A percentile compares a stretch with the other conserved stretches of the same genome.
Evolutionary conservation across 2,888 invertebrate genomes (phyloP).

Genomic region (Elmis aenea): DNA sequence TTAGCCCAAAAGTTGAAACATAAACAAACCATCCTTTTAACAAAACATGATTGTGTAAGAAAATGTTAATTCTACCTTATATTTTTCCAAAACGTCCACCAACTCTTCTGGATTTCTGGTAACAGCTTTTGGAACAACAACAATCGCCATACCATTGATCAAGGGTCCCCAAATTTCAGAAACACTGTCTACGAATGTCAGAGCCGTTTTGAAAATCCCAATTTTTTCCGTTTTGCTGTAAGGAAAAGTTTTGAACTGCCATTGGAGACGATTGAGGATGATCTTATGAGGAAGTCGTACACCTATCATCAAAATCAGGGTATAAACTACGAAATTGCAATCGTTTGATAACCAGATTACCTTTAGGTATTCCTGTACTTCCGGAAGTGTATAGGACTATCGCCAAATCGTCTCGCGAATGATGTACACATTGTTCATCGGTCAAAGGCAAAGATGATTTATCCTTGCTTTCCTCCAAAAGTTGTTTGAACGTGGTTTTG

Average conservation of each 20-base stretch:
- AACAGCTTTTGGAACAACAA: constrained; percentile 67
- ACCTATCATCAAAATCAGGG: constrained; percentile 48
- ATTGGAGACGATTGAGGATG: constrained; percentile 75
- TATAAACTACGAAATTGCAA: neutral
- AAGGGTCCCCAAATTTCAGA: constrained; percentile 85
- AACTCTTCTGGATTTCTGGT: constrained; percentile 77
- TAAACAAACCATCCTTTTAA: too few species aligned
- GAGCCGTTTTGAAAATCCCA: constrained; percentile 84
- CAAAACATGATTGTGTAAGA: too few species aligned
- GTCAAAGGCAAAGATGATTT: constrained; percentile 44
- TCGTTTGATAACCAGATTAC: too few species aligned
- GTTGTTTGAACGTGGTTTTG: constrained; percentile 48
- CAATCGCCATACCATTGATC: constrained; percentile 63
- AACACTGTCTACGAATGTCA: constrained; percentile 88
- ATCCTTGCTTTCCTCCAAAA: constrained; percentile 47
- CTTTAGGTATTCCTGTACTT: constrained; percentile 86
- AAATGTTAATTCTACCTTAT: constrained; percentile 65
- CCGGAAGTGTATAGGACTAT: constrained; percentile 83
- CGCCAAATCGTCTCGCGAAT: constrained; percentile 54
- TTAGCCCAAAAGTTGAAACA: too few species aligned
- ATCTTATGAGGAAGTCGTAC: constrained; percentile 74
- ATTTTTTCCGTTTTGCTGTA: constrained; percentile 61
- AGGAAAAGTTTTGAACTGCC: constrained; percentile 84
- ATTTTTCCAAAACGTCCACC: constrained; percentile 61
- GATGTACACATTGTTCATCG: constrained; percentile 45